Evolutionary conservation across 1,140 invertebrate genomes (phyloP).

Genomic region (Nixonia krombeini): DNA sequence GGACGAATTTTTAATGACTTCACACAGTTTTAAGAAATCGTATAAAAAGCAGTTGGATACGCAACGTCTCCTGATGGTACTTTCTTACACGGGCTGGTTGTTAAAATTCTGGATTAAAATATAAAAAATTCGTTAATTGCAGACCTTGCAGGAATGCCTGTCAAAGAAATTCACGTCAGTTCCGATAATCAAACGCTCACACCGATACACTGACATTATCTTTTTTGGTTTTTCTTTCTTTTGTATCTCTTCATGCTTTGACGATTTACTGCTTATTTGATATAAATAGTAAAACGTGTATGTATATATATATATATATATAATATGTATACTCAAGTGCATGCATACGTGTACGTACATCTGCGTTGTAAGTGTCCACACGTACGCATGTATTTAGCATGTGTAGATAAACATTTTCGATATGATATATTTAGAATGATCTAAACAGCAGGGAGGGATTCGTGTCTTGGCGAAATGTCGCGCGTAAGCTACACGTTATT

Average conservation of each 20-base stretch:
- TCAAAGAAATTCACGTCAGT: conserved; percentile 39
- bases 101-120: conserved; percentile 27
- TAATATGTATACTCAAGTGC: no score
- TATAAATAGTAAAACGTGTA: conserved; percentile 53
- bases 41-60: background rate
- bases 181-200: conserved; percentile 17
- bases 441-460: conserved; percentile 63
- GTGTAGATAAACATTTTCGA: conserved; percentile 64
- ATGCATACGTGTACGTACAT: no score
- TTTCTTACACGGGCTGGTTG: conserved; percentile 6
- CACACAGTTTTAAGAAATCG: background rate
- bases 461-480: conserved; percentile 33
- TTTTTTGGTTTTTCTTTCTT: no score
- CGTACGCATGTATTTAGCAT: conserved; percentile 58
- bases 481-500: conserved; percentile 63
- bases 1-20: background rate
- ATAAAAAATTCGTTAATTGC: conserved; percentile 27
- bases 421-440: conserved; percentile 69
- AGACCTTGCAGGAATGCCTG: conserved; percentile 17
- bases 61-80: conserved; percentile 1
- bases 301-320: conserved; percentile 42
- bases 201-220: conserved; percentile 36
- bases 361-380: no score
- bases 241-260: conserved; percentile 8
- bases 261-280: conserved; percentile 38